A percentile compares a stretch with the other conserved stretches of the same genome.
phyloP scores from a whole-genome alignment of 2,797 vertebrate genomes.

The Tokudaia muenninki region DNA sequence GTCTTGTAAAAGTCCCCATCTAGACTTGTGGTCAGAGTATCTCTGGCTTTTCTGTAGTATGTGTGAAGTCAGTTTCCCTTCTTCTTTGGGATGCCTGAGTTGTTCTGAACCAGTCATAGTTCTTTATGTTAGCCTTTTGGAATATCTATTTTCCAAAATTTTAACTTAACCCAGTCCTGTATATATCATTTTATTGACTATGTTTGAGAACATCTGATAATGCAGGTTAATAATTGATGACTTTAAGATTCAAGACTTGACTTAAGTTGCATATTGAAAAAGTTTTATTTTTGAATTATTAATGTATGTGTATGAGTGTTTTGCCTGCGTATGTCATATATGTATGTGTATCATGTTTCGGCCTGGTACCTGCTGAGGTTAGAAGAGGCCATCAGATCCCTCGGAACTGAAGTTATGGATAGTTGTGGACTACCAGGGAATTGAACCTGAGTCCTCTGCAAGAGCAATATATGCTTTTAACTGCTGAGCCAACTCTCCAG shows the following conservation, averaged over 20 bases:
- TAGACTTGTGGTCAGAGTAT: background rate
- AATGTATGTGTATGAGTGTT: background rate
- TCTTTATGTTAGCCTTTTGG: constrained; percentile 29
- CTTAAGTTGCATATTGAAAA: background rate
- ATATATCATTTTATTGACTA: constrained; percentile 3
- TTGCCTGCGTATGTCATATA: background rate
- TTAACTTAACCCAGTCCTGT: background rate
- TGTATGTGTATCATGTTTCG: too few relatives aligned
- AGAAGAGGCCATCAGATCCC: background rate
- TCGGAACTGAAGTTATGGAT: background rate
- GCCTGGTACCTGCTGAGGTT: background rate
- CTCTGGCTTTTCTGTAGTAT: background rate
- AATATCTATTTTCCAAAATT: constrained; percentile 29
- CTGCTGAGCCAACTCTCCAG: background rate
- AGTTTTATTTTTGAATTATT: background rate
- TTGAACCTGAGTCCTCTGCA: background rate
- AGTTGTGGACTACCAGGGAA: background rate
- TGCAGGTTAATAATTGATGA: background rate
- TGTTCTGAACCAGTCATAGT: background rate
- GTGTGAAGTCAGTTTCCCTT: background rate
- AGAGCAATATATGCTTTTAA: background rate
- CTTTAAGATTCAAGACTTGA: constrained; percentile 60
- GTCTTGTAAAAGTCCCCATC: background rate
- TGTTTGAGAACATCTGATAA: constrained; percentile 28
- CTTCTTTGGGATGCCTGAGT: background rate